phyloP scores from a whole-genome alignment of 2,888 invertebrate species.

The Pollenia labialis region DNA sequence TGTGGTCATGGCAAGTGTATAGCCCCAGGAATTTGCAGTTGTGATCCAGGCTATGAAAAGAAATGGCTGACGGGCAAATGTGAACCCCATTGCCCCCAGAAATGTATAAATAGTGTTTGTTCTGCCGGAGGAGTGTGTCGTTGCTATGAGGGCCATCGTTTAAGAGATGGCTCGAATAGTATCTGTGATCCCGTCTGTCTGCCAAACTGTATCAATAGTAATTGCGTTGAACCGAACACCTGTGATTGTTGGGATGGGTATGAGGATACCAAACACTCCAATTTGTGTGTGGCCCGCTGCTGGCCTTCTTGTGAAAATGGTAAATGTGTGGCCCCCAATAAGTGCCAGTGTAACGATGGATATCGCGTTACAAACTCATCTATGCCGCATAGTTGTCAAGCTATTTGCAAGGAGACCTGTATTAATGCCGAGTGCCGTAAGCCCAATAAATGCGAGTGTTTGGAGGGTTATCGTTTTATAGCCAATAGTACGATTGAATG shows the following conservation, averaged over 20 bases:
- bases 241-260: constrained; percentile 81
- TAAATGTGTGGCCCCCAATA: constrained; percentile 84
- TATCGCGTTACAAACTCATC: constrained; percentile 79
- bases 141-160: constrained; percentile 85
- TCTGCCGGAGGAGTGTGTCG: constrained; percentile 85
- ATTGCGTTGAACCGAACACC: constrained; percentile 83
- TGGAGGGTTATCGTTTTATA: constrained; percentile 81
- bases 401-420: constrained; percentile 79
- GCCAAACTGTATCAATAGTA: constrained; percentile 83
- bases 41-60: constrained; percentile 80
- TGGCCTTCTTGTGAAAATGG: constrained; percentile 83
- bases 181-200: constrained; percentile 82
- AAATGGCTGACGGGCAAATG: constrained; percentile 80
- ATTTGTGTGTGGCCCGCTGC: constrained; percentile 80
- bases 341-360: constrained; percentile 84
- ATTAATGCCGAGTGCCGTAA: constrained; percentile 85
- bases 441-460: constrained; percentile 86
- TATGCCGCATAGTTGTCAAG: constrained; percentile 78
- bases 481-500: constrained; percentile 79
- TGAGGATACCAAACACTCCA: constrained; percentile 79
- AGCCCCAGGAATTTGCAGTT: constrained; percentile 81
- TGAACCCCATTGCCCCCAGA: constrained; percentile 80
- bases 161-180: constrained; percentile 77
- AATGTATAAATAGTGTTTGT: constrained; percentile 84
- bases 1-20: constrained; percentile 81